A percentile compares a stretch with the other conserved stretches of the same genome.
Evolutionary conservation across 2,888 invertebrate genomes (phyloP).

Genomic region (Ethmia dodecea): DNA sequence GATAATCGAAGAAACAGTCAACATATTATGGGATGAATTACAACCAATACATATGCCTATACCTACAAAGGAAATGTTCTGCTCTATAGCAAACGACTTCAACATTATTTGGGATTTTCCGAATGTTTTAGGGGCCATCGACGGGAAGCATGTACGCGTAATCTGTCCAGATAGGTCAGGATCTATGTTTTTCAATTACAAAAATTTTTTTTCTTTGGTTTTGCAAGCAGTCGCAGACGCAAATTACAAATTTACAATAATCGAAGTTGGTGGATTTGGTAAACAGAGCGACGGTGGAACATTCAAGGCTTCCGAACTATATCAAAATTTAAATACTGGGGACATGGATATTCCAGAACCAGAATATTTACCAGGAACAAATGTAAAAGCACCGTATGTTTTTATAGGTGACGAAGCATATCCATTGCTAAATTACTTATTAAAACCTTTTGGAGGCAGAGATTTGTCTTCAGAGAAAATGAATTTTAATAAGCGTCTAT

Average conservation of each 20-base stretch:
- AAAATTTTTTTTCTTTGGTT: conserved; percentile 7
- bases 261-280: conserved; percentile 9
- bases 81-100: neutral
- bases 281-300: conserved; percentile 10
- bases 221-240: conserved; percentile 8
- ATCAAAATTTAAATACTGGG: neutral
- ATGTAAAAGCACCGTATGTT: conserved; percentile 9
- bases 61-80: neutral
- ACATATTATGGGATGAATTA: neutral
- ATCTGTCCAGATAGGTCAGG: conserved; percentile 3
- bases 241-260: conserved; percentile 6
- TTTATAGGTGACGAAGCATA: too few species aligned
- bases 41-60: neutral
- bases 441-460: too few species aligned
- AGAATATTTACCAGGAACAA: conserved; percentile 1
- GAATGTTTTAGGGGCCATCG: neutral
- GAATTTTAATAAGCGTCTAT: conserved; percentile 13
- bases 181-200: conserved; percentile 11
- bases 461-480: conserved; percentile 16
- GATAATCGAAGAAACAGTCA: neutral
- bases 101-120: neutral
- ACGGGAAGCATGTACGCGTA: conserved; percentile 11
- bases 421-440: too few species aligned
- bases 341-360: neutral
- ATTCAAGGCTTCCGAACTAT: neutral